phyloP scores from a whole-genome alignment of 2,797 vertebrate genomes.

The Arremon brunneinucha region DNA sequence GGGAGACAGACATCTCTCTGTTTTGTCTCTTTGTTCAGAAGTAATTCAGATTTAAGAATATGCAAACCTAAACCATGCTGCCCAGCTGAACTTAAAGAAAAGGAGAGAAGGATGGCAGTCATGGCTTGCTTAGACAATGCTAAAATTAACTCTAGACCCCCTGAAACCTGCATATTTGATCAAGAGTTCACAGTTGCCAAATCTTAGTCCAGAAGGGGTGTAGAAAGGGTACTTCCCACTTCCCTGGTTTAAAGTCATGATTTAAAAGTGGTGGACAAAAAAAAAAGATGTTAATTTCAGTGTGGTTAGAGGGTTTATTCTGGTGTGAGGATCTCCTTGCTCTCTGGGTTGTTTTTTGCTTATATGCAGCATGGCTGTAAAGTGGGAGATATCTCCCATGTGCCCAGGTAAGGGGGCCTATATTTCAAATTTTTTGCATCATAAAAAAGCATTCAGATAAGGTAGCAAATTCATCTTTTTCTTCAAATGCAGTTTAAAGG shows the following conservation, averaged over 20 bases:
- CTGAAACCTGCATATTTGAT: not conserved
- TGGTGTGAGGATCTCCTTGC: not conserved
- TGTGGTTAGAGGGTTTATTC: not conserved
- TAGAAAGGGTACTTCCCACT: not conserved
- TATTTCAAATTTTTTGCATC: not conserved
- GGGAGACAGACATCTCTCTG: not conserved
- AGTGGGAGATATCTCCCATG: not conserved
- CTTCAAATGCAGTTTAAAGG: not conserved
- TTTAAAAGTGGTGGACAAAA: not conserved
- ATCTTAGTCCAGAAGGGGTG: not conserved
- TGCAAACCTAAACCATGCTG: not conserved
- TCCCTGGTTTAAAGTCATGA: not conserved
- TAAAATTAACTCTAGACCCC: not conserved
- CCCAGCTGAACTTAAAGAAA: not conserved
- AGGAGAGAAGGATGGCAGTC: not conserved
- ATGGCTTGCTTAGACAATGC: not conserved
- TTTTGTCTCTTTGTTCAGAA: not conserved
- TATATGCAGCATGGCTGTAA: not conserved
- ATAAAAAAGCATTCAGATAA: not conserved
- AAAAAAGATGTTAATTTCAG: not conserved
- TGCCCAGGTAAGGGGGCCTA: not conserved
- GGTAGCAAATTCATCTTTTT: not conserved
- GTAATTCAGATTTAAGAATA: not conserved
- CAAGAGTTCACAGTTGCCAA: not conserved
- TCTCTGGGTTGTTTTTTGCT: not conserved